phyloP scores from a whole-genome alignment of 2,113 vertebrate genomes.

The Baryphthengus martii region DNA sequence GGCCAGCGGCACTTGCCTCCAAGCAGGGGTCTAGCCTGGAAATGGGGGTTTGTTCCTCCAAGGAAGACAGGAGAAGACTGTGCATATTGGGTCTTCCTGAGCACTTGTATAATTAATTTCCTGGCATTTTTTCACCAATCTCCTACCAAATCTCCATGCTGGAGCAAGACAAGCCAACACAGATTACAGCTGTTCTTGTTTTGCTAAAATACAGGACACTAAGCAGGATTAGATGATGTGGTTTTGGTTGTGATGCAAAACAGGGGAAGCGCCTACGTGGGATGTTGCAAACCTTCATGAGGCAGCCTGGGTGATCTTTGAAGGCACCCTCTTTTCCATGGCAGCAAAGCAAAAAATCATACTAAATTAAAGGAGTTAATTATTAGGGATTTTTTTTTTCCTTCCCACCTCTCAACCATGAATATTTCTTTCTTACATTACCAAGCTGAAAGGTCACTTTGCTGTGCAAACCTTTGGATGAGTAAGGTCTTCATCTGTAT shows the following conservation, averaged over 20 bases:
- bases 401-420: background rate
- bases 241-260: background rate
- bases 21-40: background rate
- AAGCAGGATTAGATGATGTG: background rate
- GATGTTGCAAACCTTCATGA: background rate
- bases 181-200: background rate
- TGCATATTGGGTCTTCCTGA: background rate
- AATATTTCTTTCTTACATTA: background rate
- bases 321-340: background rate
- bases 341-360: background rate
- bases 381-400: too few relatives aligned
- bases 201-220: background rate
- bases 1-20: background rate
- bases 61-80: background rate
- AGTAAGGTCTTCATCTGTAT: background rate
- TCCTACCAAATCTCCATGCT: background rate
- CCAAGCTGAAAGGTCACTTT: background rate
- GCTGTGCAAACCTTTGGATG: background rate
- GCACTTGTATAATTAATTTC: background rate
- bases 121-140: background rate
- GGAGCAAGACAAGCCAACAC: background rate
- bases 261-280: background rate
- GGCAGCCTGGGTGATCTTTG: background rate
- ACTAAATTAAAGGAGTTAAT: too few relatives aligned
- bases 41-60: background rate